phyloP scores from a whole-genome alignment of 1,140 invertebrate species.

The Phthorimaea operculella region DNA sequence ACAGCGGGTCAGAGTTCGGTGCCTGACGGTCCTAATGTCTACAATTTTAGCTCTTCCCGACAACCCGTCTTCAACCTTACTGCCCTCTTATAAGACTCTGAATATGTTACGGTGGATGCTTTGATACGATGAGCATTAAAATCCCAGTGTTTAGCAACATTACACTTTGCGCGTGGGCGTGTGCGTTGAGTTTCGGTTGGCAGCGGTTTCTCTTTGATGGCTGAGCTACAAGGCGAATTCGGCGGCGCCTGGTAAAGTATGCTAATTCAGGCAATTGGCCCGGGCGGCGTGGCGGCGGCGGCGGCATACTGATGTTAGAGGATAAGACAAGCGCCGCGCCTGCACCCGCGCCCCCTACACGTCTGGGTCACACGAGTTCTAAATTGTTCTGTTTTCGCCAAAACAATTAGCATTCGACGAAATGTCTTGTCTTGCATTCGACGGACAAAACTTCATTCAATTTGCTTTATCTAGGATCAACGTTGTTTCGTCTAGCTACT shows the following conservation, averaged over 20 bases:
- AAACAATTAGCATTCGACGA: neutral
- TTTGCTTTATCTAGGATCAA: too few species aligned
- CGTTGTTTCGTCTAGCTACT: too few species aligned
- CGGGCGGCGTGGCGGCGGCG: constrained; percentile 15
- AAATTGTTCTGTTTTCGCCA: constrained; percentile 1
- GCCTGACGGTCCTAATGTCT: constrained; percentile 24
- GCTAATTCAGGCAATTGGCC: constrained; percentile 49
- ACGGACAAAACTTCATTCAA: too few species aligned
- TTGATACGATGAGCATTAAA: constrained; percentile 2
- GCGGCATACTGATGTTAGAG: constrained; percentile 23
- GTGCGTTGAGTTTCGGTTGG: constrained; percentile 13
- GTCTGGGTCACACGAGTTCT: neutral
- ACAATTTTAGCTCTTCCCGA: constrained; percentile 7
- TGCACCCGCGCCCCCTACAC: neutral
- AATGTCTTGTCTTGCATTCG: neutral
- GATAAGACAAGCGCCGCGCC: neutral
- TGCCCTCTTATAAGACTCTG: neutral
- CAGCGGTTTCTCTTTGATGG: constrained; percentile 34
- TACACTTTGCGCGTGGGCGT: constrained; percentile 10
- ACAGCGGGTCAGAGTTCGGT: constrained; percentile 40
- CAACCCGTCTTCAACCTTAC: neutral
- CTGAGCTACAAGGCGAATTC: constrained; percentile 30
- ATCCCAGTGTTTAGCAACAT: constrained; percentile 7
- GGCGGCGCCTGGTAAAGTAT: constrained; percentile 40
- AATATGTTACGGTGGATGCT: neutral